Percentiles rank a stretch among this genome's conserved stretches.
Conservation (phyloP, 2,113 vertebrate genomes). For the Mohoua ochrocephala region DNA sequence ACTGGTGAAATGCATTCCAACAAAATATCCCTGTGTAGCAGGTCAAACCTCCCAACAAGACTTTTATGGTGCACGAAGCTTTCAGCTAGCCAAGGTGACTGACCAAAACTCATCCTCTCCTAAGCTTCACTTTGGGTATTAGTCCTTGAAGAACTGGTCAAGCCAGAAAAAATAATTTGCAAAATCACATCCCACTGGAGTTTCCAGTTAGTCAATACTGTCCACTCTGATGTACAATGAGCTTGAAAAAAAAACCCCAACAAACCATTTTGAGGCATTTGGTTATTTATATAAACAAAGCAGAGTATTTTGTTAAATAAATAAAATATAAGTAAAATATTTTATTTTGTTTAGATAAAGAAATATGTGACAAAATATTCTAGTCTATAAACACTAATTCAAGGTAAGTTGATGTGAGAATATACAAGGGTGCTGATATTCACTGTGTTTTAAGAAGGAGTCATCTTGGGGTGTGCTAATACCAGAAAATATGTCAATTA, state of each 20-base stretch:
- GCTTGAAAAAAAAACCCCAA: background rate
- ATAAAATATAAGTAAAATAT: background rate
- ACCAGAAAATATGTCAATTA: background rate
- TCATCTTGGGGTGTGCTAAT: background rate
- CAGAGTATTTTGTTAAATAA: background rate
- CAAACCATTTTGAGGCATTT: background rate
- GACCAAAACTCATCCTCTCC: background rate
- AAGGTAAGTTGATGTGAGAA: background rate
- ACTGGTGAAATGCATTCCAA: background rate
- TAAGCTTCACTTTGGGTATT: background rate
- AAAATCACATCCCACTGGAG: background rate
- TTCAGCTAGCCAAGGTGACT: background rate
- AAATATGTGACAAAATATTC: background rate
- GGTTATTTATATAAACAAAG: background rate
- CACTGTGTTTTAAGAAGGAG: background rate
- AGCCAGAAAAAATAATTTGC: slow-evolving; percentile 10
- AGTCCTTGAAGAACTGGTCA: background rate
- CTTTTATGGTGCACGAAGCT: background rate
- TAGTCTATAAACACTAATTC: background rate
- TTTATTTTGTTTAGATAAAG: background rate
- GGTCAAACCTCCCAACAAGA: background rate
- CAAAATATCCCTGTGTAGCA: background rate
- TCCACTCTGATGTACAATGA: background rate
- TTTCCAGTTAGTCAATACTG: slow-evolving; percentile 12
- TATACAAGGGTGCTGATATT: background rate